phyloP scores from a whole-genome alignment of 2,113 vertebrate genomes.

The Acanthisitta chloris region DNA sequence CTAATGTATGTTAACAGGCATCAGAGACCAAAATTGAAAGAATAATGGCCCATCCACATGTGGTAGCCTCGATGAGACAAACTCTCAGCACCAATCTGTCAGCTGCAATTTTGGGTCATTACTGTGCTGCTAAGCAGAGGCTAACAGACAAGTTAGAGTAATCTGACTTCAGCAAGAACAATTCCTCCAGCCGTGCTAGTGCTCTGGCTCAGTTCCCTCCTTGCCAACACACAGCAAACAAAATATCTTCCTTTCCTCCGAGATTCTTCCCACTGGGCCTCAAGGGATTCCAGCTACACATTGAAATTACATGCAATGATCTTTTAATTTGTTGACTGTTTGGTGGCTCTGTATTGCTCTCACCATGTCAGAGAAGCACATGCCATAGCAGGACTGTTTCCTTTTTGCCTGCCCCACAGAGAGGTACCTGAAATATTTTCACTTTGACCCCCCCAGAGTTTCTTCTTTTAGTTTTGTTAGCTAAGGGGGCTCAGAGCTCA shows the following conservation, averaged over 20 bases:
- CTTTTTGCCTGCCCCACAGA: not conserved
- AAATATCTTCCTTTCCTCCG: not conserved
- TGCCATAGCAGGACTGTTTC: not conserved
- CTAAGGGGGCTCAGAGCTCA: not conserved
- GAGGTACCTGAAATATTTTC: not conserved
- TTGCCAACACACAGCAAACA: not conserved
- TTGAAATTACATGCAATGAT: not conserved
- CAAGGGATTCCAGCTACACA: not conserved
- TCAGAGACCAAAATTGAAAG: conserved; percentile 74
- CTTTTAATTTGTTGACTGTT: not conserved
- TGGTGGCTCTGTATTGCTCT: not conserved
- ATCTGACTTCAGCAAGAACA: conserved; percentile 13
- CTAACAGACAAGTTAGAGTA: not conserved
- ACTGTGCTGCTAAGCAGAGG: conserved; percentile 50
- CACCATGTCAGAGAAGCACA: not conserved
- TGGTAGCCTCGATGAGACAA: conserved; percentile 45
- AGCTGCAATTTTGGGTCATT: conserved; percentile 72
- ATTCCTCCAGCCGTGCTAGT: not conserved
- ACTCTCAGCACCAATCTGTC: conserved; percentile 79
- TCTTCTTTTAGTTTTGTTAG: not conserved
- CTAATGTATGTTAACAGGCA: conserved; percentile 73
- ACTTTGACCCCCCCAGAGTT: not conserved
- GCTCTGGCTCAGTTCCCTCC: not conserved
- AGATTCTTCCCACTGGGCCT: not conserved
- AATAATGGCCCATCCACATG: conserved; percentile 71